Base-by-base conservation (phyloP, 2,113 vertebrate species). In the Hiodon alosoides region DNA sequence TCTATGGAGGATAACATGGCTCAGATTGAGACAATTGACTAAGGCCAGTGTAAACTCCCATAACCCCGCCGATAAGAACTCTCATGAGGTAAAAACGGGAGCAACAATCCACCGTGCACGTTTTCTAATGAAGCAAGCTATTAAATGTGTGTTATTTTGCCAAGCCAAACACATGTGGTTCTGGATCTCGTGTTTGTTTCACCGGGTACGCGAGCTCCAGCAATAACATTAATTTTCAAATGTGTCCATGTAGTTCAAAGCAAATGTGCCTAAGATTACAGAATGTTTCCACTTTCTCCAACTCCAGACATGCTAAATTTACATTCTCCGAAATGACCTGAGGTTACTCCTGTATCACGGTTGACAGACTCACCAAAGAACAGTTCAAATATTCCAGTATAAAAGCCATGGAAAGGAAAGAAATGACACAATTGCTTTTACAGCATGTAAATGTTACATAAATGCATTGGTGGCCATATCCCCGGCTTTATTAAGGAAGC, bases 321-420 rank as follows among this genome's bases (percentile, higher is more conserved):
- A 48, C 51, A 14, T 47, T 14, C 14, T 59, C 71, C 48, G 50
- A n/a, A 62, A 53, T 62, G 71, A 72, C 57, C 71, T 60, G 5
- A 53, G 59, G 60, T 72, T 53, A 53, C 48, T 16, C 59, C 71
- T 16, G 46, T 64, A 51, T 51, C 71, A 72, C 10, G 52, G 61
- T 52, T 73, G 51, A 73, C 72, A 73, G 59, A 62, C 52, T 55
- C 54, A 65, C 52, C 72, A 66, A 73, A 52, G 50, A 53, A 54
- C 50, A n/a, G 50, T 69, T 69, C 67, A 69, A 48, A 74, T 75
- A 48, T 68, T 67, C 73, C 65, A 67, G 73, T 7, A 67, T 57
- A 31, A 74, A 74, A 74, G 58, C 70, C 17, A 7, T 17, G n/a
- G 70, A 71, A 69, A 69, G 53, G 11, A 52, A 71, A 71, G 31